Evolutionary conservation across 2,113 vertebrate genomes (phyloP).

Genomic region (Caracal caracal): DNA sequence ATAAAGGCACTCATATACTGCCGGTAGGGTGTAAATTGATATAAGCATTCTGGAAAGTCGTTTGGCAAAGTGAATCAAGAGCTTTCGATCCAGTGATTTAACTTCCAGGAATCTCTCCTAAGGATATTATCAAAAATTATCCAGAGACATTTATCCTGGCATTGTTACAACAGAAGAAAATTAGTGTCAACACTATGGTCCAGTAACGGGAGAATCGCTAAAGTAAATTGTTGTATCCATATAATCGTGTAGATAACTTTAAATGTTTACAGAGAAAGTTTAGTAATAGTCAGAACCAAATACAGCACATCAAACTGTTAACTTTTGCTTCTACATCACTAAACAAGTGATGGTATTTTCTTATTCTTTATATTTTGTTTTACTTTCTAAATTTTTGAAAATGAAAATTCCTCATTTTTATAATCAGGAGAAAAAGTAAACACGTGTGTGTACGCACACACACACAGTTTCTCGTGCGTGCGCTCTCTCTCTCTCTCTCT

Average conservation of each 20-base stretch:
- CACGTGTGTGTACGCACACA: neutral
- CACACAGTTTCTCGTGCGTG: too few species aligned
- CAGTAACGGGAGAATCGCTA: neutral
- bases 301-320: neutral
- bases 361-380: slow-evolving; percentile 8
- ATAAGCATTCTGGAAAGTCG: neutral
- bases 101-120: slow-evolving; percentile 62
- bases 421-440: neutral
- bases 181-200: neutral
- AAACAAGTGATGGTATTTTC: neutral
- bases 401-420: neutral
- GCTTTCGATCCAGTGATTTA: slow-evolving; percentile 26
- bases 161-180: slow-evolving; percentile 26
- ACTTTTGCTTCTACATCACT: neutral
- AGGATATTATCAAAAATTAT: neutral
- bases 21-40: neutral
- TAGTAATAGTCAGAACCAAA: neutral
- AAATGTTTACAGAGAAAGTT: neutral
- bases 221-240: neutral
- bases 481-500: too few species aligned
- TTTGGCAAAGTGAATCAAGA: slow-evolving; percentile 42
- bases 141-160: slow-evolving; percentile 6
- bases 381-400: slow-evolving; percentile 20
- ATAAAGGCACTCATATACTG: fast-evolving
- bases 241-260: neutral